Evolutionary conservation across 2,797 vertebrate genomes (phyloP), one percentile per base, ranked within the genome.

Genomic region (Takifugu rubripes): DNA sequence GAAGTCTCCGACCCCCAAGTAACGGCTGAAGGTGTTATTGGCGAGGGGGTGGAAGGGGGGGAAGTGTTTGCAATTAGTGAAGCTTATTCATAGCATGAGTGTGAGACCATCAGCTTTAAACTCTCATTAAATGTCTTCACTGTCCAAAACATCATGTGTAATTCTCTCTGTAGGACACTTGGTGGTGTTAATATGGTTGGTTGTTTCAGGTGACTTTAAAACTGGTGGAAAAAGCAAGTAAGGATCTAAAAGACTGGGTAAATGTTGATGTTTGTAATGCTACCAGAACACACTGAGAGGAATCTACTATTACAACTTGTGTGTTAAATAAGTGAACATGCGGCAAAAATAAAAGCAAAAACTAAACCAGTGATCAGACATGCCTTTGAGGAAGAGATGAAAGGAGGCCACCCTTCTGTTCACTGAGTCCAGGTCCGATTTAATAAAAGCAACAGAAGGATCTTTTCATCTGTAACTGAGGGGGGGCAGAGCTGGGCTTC

Each of bases 81-180:
- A 51, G 58, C 59, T 62, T 59, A 63, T 58, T 49, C 45, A 44
- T 68, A 82, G 73, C 77, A 79, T 77, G 84, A 78, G 81, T 74
- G 71, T 85, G 77, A 83, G 81, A 71, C 55, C 33, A 17, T 42
- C 56, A 71, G 71, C 61, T 56, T 64, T 33, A 66, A 57, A 60
- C 65, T 59, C 60, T 59, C 71, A 21, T 56, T 80, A 71, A 74
- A 68, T 0, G 61, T 64, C 68, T 68, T 54, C 47, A 0, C 52
- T 3, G 15, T 52, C 24, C 7, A 36, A 49, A 29, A 21, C 10
- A 0, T 16, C 25, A 55, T 27, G 44, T 31, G 4, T 46, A 29
- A 16, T 46, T 31, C 14, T 47, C 25, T 54, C 16, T 55, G 11
- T 48, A 27, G 53, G 49, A 27, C 7, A 36, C 54, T 10, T 44